Evolutionary conservation across 2,888 invertebrate genomes (phyloP), one percentile per base, ranked within the genome.

Genomic region (Balanococcus diminutus): DNA sequence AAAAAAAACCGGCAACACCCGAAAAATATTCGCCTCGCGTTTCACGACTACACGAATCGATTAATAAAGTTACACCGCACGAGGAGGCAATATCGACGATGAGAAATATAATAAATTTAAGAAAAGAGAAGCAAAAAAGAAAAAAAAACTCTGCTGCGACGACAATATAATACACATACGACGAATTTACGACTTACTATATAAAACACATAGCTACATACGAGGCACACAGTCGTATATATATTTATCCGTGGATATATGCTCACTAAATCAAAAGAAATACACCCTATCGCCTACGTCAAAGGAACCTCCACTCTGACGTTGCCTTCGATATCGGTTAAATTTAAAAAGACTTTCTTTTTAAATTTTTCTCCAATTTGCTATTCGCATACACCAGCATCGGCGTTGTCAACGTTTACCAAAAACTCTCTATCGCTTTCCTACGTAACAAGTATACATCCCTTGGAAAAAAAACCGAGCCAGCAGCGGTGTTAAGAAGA

Each of bases 341-440:
- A 67, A 67, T 67, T 28, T 67, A 67, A 67, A 56, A 67, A 67
- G 67, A 67, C 67, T 67, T 67, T 67, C 67, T 67, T 67, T 46
- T 28, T 67, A 28, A 67, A 67, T 67, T 67, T 56, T 67, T 28
- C 67, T 67, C 16, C 67, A 67, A 67, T 67, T 67, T 67, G 67
- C 25, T 11, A 9, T 2, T 46, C 46, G 46, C 14, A 36, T 61
- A 61, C 28, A 4, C 16, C 14, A 67, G 14, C 25, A 2, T 25
- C 4, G 11, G 14, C 46, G n/a, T 46, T 46, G n/a, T 25, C 9
- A 5, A 67, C 28, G 14, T 67, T 67, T 28, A 28, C 67, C 0
- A 28, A 16, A 67, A 16, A 67, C 28, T 67, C 56, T 42, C 4
- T 4, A 51, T 51, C 51, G 51, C 8, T 51, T 19, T 56, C 6